These are phyloP conservation scores for Anodontia alba DNA, from an alignment of 2,888 invertebrate species.

Conservation along the genomic window DNA sequence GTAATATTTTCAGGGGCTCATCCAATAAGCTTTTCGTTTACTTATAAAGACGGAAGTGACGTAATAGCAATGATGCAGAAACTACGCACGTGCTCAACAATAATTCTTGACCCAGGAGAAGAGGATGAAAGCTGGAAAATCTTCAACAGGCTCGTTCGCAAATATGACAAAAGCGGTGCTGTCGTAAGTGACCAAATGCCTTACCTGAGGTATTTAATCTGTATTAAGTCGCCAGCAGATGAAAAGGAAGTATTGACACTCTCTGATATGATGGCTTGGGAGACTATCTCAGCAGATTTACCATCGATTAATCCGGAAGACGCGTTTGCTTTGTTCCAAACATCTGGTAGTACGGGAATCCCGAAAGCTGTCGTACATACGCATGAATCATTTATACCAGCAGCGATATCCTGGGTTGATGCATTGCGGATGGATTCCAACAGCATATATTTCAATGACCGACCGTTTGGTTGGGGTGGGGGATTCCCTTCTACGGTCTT, in stretches of 20 bases:
- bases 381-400: neutral
- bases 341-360: conserved; percentile 38
- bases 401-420: neutral
- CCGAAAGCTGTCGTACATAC: conserved; percentile 26
- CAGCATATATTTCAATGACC: conserved; percentile 16
- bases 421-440: neutral
- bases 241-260: neutral
- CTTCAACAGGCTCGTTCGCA: neutral
- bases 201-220: neutral
- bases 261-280: neutral
- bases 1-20: conserved; percentile 32
- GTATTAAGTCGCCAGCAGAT: neutral
- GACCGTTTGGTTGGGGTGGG: conserved; percentile 43
- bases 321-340: conserved; percentile 24
- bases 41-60: conserved; percentile 52
- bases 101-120: conserved; percentile 7
- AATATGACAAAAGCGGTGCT: neutral
- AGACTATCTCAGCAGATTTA: neutral
- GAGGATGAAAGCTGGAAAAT: conserved; percentile 13
- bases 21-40: conserved; percentile 30
- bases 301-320: conserved; percentile 11
- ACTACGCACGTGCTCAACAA: neutral
- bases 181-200: conserved; percentile 6
- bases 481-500: conserved; percentile 32
- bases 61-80: conserved; percentile 34